Conservation (phyloP, 2,113 vertebrate genomes). For the Syngnathus floridae region DNA sequence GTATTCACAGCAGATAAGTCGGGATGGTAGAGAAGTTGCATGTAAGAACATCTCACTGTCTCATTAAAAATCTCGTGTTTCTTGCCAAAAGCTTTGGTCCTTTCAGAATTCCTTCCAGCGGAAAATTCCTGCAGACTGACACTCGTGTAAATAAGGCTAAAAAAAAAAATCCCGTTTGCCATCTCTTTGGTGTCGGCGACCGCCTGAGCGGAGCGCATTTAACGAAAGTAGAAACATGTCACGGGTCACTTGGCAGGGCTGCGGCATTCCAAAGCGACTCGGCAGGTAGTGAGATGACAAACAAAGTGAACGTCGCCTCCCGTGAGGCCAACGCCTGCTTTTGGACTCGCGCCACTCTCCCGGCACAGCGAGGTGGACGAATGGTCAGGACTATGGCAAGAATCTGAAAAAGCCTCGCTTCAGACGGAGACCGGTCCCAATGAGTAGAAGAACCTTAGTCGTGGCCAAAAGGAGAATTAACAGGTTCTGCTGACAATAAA, state of each 20-base stretch:
- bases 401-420: too few relatives aligned
- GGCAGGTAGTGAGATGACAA: constrained; percentile 61
- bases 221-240: constrained; percentile 32
- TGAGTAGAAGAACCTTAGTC: too few relatives aligned
- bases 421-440: too few relatives aligned
- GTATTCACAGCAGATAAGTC: not conserved
- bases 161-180: constrained; percentile 23
- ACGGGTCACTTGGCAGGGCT: constrained; percentile 48
- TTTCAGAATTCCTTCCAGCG: constrained; percentile 15
- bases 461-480: too few relatives aligned
- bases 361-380: constrained; percentile 16
- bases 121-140: not conserved
- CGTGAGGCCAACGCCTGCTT: constrained; percentile 20
- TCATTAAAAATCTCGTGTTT: constrained; percentile 45
- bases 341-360: constrained; percentile 32
- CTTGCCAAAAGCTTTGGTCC: constrained; percentile 29
- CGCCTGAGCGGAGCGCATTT: constrained; percentile 2
- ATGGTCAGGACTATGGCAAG: too few relatives aligned
- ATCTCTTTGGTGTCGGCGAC: constrained; percentile 2
- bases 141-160: constrained; percentile 3
- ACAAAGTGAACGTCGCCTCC: constrained; percentile 65
- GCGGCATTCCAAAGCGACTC: constrained; percentile 51
- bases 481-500: too few relatives aligned
- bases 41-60: constrained; percentile 42
- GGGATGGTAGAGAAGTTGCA: not conserved